Conservation (phyloP, 2,113 vertebrate species). For the Pseudonaja textilis region DNA sequence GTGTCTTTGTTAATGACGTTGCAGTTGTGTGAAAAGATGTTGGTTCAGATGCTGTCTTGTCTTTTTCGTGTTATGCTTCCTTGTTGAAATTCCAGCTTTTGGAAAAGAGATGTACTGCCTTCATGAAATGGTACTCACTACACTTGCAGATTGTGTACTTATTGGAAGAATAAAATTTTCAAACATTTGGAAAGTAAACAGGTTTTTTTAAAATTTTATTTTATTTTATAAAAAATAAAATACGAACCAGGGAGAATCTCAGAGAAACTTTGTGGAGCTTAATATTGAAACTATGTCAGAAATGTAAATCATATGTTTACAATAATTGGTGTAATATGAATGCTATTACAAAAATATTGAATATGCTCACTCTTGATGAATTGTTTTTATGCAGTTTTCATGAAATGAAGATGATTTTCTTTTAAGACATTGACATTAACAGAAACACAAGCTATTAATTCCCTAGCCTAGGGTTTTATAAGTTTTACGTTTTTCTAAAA, state of each 20-base stretch:
- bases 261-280: not conserved
- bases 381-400: not conserved
- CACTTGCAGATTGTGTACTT: not conserved
- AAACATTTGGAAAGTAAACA: not conserved
- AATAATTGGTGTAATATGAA: not conserved
- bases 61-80: not conserved
- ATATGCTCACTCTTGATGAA: not conserved
- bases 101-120: not conserved
- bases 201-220: not conserved
- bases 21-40: not conserved
- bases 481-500: not conserved
- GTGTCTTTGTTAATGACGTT: not conserved
- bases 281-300: not conserved
- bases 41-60: not conserved
- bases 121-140: not conserved
- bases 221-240: not conserved
- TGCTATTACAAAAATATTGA: not conserved
- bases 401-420: not conserved
- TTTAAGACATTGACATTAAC: not conserved
- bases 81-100: not conserved
- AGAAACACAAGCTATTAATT: not conserved
- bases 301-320: not conserved
- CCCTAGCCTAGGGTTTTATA: not conserved
- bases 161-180: not conserved
- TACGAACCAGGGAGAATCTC: not conserved